Evolutionary conservation across 2,888 invertebrate genomes (phyloP).

Genomic region (Macrophya alboannulata): DNA sequence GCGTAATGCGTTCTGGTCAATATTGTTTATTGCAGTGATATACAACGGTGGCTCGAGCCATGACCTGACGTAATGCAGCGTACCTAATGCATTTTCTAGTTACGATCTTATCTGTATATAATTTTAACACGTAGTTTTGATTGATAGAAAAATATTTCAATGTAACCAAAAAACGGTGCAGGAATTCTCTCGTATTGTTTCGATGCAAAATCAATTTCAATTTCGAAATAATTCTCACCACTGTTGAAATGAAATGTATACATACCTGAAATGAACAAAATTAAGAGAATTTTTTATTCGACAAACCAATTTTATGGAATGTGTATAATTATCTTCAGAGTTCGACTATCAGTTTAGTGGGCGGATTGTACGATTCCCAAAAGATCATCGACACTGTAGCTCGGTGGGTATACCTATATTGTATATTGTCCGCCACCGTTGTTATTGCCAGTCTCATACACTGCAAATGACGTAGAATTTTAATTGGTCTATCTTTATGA

Average conservation of each 20-base stretch:
- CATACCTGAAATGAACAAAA: no score
- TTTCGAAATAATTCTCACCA: background rate
- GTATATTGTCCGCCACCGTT: background rate
- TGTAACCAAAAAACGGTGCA: no score
- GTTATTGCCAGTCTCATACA: background rate
- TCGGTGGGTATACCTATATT: background rate
- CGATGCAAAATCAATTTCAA: no score
- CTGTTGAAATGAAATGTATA: no score
- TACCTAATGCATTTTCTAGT: conserved; percentile 8
- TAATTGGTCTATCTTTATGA: conserved; percentile 46
- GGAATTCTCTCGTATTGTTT: no score
- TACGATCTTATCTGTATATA: background rate
- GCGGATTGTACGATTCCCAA: conserved; percentile 14
- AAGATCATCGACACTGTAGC: conserved; percentile 19
- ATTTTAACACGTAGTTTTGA: background rate
- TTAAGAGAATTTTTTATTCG: no score
- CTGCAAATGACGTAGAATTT: conserved; percentile 16
- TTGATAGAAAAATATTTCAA: background rate
- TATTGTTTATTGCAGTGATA: background rate
- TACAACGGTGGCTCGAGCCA: background rate
- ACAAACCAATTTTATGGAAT: background rate
- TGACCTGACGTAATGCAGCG: background rate
- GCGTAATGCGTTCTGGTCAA: background rate
- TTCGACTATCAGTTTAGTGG: background rate
- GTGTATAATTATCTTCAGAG: background rate